These are phyloP conservation scores for Melozone crissalis DNA, from an alignment of 2,113 vertebrate species.

Conservation along the genomic window DNA sequence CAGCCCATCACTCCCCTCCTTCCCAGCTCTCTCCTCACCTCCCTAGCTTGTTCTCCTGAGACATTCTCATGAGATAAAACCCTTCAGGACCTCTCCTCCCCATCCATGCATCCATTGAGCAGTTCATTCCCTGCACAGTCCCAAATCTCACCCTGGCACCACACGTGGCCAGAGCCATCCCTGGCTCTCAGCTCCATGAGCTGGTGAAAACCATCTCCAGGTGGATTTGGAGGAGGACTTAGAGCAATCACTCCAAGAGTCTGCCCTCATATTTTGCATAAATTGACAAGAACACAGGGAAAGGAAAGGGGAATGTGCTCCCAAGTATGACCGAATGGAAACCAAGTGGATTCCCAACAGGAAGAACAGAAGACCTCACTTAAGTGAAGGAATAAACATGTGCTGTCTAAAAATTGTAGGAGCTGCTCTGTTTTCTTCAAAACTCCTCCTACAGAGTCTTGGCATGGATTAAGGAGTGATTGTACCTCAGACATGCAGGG, in stretches of 20 bases:
- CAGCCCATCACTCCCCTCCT: not conserved
- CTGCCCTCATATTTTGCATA: not conserved
- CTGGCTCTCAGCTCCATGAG: not conserved
- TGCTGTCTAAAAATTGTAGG: not conserved
- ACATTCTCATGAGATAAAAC: not conserved
- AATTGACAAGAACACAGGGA: accelerated
- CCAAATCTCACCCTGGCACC: not conserved
- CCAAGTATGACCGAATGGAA: not conserved
- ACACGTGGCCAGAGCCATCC: accelerated
- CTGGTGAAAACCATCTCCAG: not conserved
- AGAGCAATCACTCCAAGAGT: not conserved
- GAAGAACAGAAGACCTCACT: not conserved
- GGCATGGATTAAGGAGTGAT: accelerated
- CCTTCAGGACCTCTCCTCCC: not conserved
- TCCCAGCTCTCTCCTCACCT: not conserved
- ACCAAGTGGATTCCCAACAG: not conserved
- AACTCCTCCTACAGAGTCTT: not conserved
- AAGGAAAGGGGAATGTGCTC: not conserved
- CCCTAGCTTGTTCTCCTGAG: not conserved
- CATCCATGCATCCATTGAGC: no score
- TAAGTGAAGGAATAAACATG: accelerated
- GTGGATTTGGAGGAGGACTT: accelerated
- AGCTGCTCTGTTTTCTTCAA: not conserved
- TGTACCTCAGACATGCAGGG: accelerated
- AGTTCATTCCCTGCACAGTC: not conserved